These are phyloP conservation scores for Eulemur rufifrons DNA, from an alignment of 2,113 vertebrate species.

Conservation along the genomic window DNA sequence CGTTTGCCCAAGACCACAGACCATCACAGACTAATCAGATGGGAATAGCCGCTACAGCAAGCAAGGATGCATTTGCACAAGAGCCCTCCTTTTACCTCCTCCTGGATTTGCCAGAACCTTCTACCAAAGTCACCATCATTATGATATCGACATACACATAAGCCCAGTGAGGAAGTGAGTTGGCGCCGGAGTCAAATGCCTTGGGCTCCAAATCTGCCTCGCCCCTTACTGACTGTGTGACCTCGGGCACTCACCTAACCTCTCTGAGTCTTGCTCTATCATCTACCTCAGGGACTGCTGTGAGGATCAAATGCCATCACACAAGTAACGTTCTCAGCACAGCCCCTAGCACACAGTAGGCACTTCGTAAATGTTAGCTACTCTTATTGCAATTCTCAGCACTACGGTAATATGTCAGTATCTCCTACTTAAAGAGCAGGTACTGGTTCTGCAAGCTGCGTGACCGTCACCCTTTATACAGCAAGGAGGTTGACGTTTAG, in stretches of 20 bases:
- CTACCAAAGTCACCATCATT: neutral
- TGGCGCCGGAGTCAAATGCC: neutral
- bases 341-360: neutral
- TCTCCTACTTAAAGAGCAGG: neutral
- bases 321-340: neutral
- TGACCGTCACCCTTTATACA: no score
- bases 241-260: neutral
- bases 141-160: neutral
- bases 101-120: neutral
- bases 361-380: neutral
- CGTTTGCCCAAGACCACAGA: neutral
- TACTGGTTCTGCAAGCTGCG: neutral
- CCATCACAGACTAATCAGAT: neutral
- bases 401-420: accelerated
- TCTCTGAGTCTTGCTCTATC: neutral
- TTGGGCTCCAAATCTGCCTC: neutral
- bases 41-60: neutral
- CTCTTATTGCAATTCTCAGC: neutral
- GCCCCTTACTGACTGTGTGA: neutral
- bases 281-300: neutral
- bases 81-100: neutral
- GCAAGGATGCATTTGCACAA: neutral
- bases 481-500: neutral
- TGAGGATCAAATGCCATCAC: neutral
- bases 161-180: neutral